Conservation (phyloP, 2,888 invertebrate species). For the Dryocosmus kuriphilus region DNA sequence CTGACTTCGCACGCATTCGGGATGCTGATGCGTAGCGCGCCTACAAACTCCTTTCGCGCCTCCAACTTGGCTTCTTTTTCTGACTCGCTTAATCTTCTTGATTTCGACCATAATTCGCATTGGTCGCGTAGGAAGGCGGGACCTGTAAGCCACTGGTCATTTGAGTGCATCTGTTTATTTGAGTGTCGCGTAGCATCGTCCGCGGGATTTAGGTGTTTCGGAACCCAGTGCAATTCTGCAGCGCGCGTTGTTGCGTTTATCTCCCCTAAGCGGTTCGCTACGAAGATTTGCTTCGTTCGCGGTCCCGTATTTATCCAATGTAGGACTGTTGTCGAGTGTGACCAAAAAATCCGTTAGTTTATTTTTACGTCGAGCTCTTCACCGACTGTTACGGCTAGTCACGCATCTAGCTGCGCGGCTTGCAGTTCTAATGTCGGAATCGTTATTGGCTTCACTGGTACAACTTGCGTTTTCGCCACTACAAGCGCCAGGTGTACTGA, state of each 20-base stretch:
- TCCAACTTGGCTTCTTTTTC: no score
- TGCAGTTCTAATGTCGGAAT: constrained; percentile 52
- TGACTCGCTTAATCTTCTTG: no score
- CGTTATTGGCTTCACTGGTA: constrained; percentile 43
- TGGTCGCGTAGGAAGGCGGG: no score
- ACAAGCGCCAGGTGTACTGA: no score
- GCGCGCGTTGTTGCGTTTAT: constrained; percentile 49
- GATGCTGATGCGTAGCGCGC: no score
- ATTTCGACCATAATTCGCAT: no score
- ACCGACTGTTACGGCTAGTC: constrained; percentile 41
- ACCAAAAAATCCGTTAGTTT: constrained; percentile 43
- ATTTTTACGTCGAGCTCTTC: constrained; percentile 45
- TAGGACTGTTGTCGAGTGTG: constrained; percentile 55
- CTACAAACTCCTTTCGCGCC: no score
- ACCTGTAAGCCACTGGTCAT: no score
- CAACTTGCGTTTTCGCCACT: constrained; percentile 32
- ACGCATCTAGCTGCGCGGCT: constrained; percentile 49
- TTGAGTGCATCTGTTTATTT: no score
- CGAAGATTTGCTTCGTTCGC: constrained; percentile 45
- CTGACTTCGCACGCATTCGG: no score
- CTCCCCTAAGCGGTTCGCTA: no score
- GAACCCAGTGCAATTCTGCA: constrained; percentile 55
- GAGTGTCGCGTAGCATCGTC: constrained; percentile 52
- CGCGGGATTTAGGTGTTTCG: constrained; percentile 56
- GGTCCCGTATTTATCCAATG: constrained; percentile 52